Base-by-base conservation (phyloP, 2,797 vertebrate genomes). In the Enteromius trimaculatus region DNA sequence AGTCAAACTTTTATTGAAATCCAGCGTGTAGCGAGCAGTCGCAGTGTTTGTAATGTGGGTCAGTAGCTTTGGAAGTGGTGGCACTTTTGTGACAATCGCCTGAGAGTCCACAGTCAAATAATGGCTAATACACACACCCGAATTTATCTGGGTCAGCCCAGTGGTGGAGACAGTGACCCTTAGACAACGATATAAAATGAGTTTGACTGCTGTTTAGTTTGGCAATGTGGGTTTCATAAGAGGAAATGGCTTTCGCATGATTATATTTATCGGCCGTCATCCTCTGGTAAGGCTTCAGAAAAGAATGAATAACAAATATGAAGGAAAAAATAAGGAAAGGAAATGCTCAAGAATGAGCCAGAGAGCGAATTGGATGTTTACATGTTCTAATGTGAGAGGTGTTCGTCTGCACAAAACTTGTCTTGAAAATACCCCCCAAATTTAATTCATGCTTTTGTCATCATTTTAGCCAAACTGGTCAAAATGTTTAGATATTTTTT, bases 121-220 rank as follows among this genome's bases (percentile, higher is more conserved):
- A 76, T 81, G 8, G 68, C 76, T 42, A 72, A 82, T 58, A 62
- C 53, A 85, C 60, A 53, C 69, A 39, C 26, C 69, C 49, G 4
- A 55, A 85, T 58, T 47, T 84, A 83, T 85, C 84, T 90, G 87
- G 86, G 79, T 83, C 37, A 69, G 79, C 23, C 62, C 70, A 66
- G 23, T 82, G 60, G 83, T 87, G 85, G 85, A 84, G 76, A 85
- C 62, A 76, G 34, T 80, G 70, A 80, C 77, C 77, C 49, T 80
- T 68, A 84, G 77, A 85, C 21, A 85, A 84, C 58, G 51, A 80
- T 70, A 77, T 79, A 75, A 76, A 84, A 69, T 75, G n/a, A 84
- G 16, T 80, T 58, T 84, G 60, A 80, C 78, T 80, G 77, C 53
- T 69, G 14, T 76, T 79, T 79, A 68, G 58, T 42, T 74, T 31